A percentile compares a stretch with the other conserved stretches of the same genome.
phyloP scores from a whole-genome alignment of 1,140 invertebrate species.

The Tetraneura akinire region DNA sequence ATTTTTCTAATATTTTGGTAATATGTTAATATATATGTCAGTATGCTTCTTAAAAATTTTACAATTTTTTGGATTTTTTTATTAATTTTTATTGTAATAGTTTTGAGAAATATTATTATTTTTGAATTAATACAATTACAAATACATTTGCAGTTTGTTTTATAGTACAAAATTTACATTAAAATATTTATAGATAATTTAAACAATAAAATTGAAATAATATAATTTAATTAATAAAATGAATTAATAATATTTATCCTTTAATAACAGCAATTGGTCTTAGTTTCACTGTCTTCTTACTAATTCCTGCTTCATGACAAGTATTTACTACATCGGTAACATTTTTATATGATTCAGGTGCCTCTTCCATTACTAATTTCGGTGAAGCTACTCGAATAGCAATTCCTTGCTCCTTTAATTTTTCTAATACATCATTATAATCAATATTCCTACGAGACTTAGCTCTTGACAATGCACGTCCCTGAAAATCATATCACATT shows the following conservation, averaged over 20 bases:
- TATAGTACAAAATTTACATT: conserved; percentile 23
- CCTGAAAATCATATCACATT: conserved; percentile 64
- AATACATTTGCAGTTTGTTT: background rate
- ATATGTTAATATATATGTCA: too few species aligned
- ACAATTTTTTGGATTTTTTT: too few species aligned
- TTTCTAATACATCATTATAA: conserved; percentile 86
- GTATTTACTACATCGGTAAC: conserved; percentile 99
- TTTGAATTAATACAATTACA: too few species aligned
- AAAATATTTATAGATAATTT: background rate
- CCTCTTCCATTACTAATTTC: conserved; percentile 99
- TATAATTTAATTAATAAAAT: background rate
- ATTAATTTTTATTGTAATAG: too few species aligned
- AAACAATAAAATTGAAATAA: too few species aligned
- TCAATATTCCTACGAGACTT: conserved; percentile 96
- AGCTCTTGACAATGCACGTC: conserved; percentile 92
- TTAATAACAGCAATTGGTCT: conserved; percentile 99
- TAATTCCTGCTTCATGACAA: conserved; percentile 96
- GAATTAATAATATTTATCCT: conserved; percentile 66
- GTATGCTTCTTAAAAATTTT: too few species aligned
- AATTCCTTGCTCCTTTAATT: conserved; percentile 88
- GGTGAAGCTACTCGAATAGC: conserved; percentile 98
- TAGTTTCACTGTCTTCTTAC: conserved; percentile 96
- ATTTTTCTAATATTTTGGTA: too few species aligned
- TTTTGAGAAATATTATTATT: too few species aligned
- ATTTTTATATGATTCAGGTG: conserved; percentile 99